A percentile compares a stretch with the other conserved stretches of the same genome.
Conservation (phyloP, 1,140 invertebrate genomes). For the Riptortus pedestris region DNA sequence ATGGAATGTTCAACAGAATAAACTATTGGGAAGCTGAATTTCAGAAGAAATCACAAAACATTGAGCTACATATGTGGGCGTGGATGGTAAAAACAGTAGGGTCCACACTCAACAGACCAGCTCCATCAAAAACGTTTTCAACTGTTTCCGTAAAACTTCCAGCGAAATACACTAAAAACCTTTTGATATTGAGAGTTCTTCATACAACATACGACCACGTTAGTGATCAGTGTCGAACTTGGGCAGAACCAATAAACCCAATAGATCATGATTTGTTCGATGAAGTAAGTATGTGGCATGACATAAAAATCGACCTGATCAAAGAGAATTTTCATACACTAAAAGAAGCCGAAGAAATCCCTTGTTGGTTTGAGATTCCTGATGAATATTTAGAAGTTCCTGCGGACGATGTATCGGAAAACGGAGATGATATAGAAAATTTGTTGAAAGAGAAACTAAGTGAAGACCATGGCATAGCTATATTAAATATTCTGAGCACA, state of each 20-base stretch:
- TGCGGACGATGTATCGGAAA: neutral
- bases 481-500: neutral
- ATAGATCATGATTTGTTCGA: constrained; percentile 10
- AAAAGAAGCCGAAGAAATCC: neutral
- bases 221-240: constrained; percentile 30
- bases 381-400: neutral
- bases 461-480: neutral
- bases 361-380: neutral
- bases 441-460: no score
- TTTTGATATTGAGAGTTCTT: constrained; percentile 43
- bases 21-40: constrained; percentile 42
- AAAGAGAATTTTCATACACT: neutral
- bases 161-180: constrained; percentile 41
- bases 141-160: constrained; percentile 47
- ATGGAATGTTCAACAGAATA: constrained; percentile 40
- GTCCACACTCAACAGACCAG: constrained; percentile 31
- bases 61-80: constrained; percentile 44
- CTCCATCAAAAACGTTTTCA: constrained; percentile 46
- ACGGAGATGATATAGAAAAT: no score
- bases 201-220: constrained; percentile 13
- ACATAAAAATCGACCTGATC: neutral
- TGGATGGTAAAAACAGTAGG: constrained; percentile 39
- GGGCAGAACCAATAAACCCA: constrained; percentile 2
- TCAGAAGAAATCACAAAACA: constrained; percentile 37
- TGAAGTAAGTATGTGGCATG: constrained; percentile 2